Base-by-base conservation (phyloP, 2,888 invertebrate species). In the Sarcophaga variegata region DNA sequence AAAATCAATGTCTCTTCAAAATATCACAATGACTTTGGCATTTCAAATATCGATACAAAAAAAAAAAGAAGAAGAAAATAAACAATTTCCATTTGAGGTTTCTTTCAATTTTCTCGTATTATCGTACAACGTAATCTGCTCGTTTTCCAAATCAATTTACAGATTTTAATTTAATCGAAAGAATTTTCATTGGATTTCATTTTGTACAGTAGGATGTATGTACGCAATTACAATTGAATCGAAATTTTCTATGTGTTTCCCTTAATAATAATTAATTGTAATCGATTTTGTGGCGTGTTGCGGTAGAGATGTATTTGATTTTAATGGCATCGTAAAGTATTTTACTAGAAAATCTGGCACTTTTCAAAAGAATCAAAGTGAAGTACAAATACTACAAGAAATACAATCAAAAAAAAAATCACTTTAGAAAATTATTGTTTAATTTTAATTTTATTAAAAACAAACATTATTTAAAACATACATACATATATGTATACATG, bases 51-150 rank as follows among this genome's bases (percentile, higher is more conserved):
- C 37, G 10, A 37, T 10, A 37, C 6, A 6, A 6, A 37, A 6
- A 37, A 37, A 37, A 8, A 37, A 8, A 37, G 3, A 37, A 37
- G 37, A 37, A 37, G 37, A 37, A 37, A 37, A 37, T 37, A 71
- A 60, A 77, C 54, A 20, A 59, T 64, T 76, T 77, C 64, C 20
- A 17, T 77, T 71, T 76, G 49, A 59, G 64, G 45, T 71, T 76
- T 82, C 59, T 71, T 70, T 82, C 47, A 82, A 76, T 82, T 77
- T 54, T 25, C 76, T 82, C 76, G 45, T 64, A 66, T 45, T 54
- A 54, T 54, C 54, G 54, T 54, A 25, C 10, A 10, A 27, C 8
- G 64, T 72, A 59, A 66, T 80, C 54, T 59, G 8, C n/a, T 64
- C n/a, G n/a, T 80, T 66, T 27, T 67, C 10, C 4, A 27, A 27